Evolutionary conservation across 1,140 invertebrate genomes (phyloP).

Genomic region (Apolygus lucorum): DNA sequence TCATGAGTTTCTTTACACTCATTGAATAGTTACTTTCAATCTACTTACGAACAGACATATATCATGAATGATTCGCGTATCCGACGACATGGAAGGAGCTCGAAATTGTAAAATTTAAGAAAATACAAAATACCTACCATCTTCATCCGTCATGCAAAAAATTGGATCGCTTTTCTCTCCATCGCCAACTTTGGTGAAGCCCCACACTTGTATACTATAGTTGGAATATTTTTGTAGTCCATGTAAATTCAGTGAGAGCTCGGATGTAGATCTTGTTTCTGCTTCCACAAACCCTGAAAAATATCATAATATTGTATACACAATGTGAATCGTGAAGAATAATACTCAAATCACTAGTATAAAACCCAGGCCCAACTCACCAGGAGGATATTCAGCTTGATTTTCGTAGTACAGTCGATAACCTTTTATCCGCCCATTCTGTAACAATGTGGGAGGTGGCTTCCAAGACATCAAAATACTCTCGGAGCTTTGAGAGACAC

Average conservation of each 20-base stretch:
- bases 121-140: no score
- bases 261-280: constrained; percentile 30
- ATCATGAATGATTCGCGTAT: no score
- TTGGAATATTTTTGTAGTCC: constrained; percentile 47
- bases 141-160: constrained; percentile 46
- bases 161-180: constrained; percentile 44
- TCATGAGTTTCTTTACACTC: no score
- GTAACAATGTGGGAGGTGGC: constrained; percentile 44
- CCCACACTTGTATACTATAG: constrained; percentile 48
- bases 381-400: constrained; percentile 36
- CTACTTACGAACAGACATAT: no score
- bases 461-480: constrained; percentile 46
- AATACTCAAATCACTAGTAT: no score
- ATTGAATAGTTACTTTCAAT: constrained; percentile 21
- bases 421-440: constrained; percentile 64
- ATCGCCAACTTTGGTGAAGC: constrained; percentile 49
- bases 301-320: neutral
- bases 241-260: constrained; percentile 29
- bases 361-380: no score
- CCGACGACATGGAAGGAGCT: no score
- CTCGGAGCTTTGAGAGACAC: constrained; percentile 39
- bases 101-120: no score
- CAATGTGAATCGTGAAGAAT: no score
- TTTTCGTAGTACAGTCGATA: constrained; percentile 72
- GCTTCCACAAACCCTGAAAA: constrained; percentile 34